phyloP scores from a whole-genome alignment of 2,888 invertebrate species.

The Mellilla xanthometata region DNA sequence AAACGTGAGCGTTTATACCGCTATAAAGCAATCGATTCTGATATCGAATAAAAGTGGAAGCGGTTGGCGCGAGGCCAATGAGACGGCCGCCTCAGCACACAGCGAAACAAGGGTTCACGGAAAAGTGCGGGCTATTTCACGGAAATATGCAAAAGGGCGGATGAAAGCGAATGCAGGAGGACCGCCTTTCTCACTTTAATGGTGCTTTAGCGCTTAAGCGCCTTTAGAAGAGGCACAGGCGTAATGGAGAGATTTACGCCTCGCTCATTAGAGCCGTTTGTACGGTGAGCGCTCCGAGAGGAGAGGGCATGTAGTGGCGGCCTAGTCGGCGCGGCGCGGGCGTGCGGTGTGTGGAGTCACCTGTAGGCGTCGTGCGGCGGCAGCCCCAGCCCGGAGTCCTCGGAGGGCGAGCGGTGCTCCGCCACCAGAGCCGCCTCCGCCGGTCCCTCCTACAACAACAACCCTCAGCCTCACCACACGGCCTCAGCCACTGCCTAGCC shows the following conservation, averaged over 20 bases:
- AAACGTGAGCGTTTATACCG: constrained; percentile 66
- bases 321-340: constrained; percentile 9
- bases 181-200: constrained; percentile 62
- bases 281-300: constrained; percentile 12
- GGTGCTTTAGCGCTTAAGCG: constrained; percentile 61
- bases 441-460: constrained; percentile 82
- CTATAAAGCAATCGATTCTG: constrained; percentile 73
- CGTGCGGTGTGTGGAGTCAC: constrained; percentile 69
- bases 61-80: constrained; percentile 70
- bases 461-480: constrained; percentile 76
- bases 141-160: constrained; percentile 65
- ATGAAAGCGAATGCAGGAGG: constrained; percentile 63
- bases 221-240: constrained; percentile 50
- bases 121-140: constrained; percentile 58
- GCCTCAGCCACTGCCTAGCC: constrained; percentile 27
- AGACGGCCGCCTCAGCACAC: constrained; percentile 54
- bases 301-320: constrained; percentile 2
- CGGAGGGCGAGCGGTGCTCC: constrained; percentile 93
- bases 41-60: constrained; percentile 67
- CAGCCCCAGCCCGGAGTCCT: constrained; percentile 97
- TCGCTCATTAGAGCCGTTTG: constrained; percentile 50
- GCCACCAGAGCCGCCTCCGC: constrained; percentile 83
- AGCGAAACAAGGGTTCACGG: constrained; percentile 54
- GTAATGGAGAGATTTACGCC: constrained; percentile 55
- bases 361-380: constrained; percentile 89